A percentile compares a stretch with the other conserved stretches of the same genome.
phyloP scores from a whole-genome alignment of 2,113 vertebrate species.

The Anoplopoma fimbria region DNA sequence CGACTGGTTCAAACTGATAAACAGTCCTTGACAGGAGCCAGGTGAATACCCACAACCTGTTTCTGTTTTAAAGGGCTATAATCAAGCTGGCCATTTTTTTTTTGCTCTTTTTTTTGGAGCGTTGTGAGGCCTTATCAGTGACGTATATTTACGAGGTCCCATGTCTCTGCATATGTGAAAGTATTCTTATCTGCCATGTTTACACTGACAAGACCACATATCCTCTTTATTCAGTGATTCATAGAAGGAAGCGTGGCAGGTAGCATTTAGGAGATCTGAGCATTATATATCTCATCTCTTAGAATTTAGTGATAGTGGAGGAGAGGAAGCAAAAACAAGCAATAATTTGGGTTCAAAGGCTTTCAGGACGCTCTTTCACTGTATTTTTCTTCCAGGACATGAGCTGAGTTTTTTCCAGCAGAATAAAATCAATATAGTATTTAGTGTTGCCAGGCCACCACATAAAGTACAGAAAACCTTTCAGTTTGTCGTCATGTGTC shows the following conservation, averaged over 20 bases:
- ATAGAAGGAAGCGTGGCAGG: not conserved
- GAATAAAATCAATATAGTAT: not conserved
- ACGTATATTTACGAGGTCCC: slow-evolving; percentile 46
- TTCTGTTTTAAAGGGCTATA: slow-evolving; percentile 46
- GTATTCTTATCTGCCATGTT: slow-evolving; percentile 40
- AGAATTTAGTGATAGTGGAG: not conserved
- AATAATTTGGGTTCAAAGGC: slow-evolving; percentile 15
- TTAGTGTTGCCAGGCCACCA: not conserved
- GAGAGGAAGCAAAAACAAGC: slow-evolving; percentile 11
- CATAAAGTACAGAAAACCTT: not conserved
- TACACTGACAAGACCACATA: slow-evolving; percentile 20
- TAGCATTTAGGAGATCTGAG: slow-evolving; percentile 13
- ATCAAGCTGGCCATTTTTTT: slow-evolving; percentile 26
- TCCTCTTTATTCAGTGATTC: slow-evolving; percentile 36
- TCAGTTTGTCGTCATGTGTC: not conserved
- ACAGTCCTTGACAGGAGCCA: slow-evolving; percentile 30
- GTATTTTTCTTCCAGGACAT: not conserved
- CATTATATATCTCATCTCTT: slow-evolving; percentile 11
- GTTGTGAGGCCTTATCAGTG: slow-evolving; percentile 39
- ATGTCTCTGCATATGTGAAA: slow-evolving; percentile 51
- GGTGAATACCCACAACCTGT: slow-evolving; percentile 41
- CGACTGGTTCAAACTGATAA: slow-evolving; percentile 46
- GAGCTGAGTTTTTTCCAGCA: not conserved
- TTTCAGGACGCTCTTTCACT: not conserved
- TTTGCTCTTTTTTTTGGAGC: not conserved